Base-by-base conservation (phyloP, 1,140 invertebrate genomes). In the Hycleus cichorii region DNA sequence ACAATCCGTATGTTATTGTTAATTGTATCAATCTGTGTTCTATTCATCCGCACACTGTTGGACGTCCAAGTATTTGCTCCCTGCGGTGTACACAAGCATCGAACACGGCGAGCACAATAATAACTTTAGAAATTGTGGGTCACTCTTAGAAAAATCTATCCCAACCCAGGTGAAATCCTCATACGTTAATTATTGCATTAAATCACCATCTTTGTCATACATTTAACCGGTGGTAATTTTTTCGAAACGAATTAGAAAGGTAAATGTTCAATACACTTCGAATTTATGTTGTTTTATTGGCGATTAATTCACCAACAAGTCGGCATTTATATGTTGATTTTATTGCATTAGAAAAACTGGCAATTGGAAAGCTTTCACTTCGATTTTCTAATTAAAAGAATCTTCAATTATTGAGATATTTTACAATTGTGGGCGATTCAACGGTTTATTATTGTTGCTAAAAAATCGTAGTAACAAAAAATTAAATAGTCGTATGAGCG, bases 11-110 rank as follows among this genome's bases (percentile, higher is more conserved):
- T 58, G 61, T 60, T 63, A 53, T 57, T 60, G 62, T 63, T 63
- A 63, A 63, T 63, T 60, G 62, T 63, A 63, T 63, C 62, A 60
- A 63, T 63, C 58, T 60, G 48, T 52, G 45, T 60, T 57, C 62
- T 60, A 63, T 63, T 63, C 62, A 63, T 58, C 50, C 26, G 11
- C 49, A 52, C 58, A 44, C 62, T 45, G 58, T 60, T 39, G 62
- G 62, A 57, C 49, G 51, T 55, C 44, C 9, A 43, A 49, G 60
- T 39, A 44, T 57, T 53, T 52, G 58, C 61, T 55, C 54, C 61
- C 61, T 47, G 58, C 53, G 47, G 61, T 47, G 61, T 51, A 49
- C 39, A 18, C 32, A 49, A 57, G 49, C 55, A 49, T 49, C 55
- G 39, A 49, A 27, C 47, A 44, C 55, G 27, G 10, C 24, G 47